A percentile compares a stretch with the other conserved stretches of the same genome.
Evolutionary conservation across 1,140 invertebrate genomes (phyloP).

Genomic region (Agrypnia vestita): DNA sequence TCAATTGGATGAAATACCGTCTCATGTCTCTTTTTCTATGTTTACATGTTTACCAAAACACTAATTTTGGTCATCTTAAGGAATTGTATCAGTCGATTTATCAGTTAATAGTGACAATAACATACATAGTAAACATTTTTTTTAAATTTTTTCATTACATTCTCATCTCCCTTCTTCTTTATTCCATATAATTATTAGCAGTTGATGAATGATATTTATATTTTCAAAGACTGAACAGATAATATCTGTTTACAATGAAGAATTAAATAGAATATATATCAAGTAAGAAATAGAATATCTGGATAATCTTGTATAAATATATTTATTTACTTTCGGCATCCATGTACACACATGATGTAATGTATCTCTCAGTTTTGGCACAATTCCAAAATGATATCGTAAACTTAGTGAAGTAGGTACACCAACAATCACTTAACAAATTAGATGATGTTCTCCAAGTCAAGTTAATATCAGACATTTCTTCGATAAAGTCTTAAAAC

Average conservation of each 20-base stretch:
- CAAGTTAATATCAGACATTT: slow-evolving; percentile 13
- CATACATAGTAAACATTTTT: no score
- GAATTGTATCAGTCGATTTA: no score
- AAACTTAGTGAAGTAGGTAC: slow-evolving; percentile 27
- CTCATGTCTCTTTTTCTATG: no score
- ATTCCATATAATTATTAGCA: no score
- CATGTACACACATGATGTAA: not conserved
- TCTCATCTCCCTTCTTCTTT: no score
- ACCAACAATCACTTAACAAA: slow-evolving; percentile 39
- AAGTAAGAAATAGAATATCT: not conserved
- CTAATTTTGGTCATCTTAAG: no score
- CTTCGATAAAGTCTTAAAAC: slow-evolving; percentile 17
- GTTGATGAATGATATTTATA: no score
- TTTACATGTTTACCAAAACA: no score
- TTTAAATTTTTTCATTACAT: no score
- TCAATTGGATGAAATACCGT: no score
- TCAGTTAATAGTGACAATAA: no score
- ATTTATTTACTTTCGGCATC: not conserved
- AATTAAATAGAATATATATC: not conserved
- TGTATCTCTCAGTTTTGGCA: slow-evolving; percentile 31
- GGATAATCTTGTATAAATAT: not conserved
- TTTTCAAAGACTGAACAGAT: no score
- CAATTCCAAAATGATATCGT: slow-evolving; percentile 25
- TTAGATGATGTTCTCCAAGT: slow-evolving; percentile 33
- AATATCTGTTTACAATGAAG: not conserved